Percentiles rank a stretch among this genome's conserved stretches.
Evolutionary conservation across 2,888 invertebrate genomes (phyloP).

Genomic region (Sussaba pulchella): DNA sequence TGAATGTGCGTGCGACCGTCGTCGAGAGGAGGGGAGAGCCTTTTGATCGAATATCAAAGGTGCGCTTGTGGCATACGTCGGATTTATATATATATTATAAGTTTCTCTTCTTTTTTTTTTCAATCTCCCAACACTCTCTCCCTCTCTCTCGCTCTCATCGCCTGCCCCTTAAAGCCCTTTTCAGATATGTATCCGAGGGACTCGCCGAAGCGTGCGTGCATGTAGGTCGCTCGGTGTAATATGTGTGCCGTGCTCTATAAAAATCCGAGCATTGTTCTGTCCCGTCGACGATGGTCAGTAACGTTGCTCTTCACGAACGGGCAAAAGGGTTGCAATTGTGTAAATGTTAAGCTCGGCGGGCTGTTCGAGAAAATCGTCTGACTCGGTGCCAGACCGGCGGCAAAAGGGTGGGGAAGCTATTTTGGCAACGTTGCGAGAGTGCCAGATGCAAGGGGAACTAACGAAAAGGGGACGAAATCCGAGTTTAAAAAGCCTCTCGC

Average conservation of each 20-base stretch:
- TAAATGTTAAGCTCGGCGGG: slow-evolving; percentile 40
- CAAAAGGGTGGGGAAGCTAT: background rate
- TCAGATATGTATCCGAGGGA: slow-evolving; percentile 1
- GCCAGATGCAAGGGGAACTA: slow-evolving; percentile 15
- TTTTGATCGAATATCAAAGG: slow-evolving; percentile 58
- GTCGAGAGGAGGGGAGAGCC: slow-evolving; percentile 37
- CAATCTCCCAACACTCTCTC: slow-evolving; percentile 1
- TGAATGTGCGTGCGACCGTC: slow-evolving; percentile 50
- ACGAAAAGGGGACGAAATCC: slow-evolving; percentile 42
- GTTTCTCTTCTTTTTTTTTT: no score
- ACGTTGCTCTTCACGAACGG: slow-evolving; percentile 66
- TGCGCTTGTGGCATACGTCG: slow-evolving; percentile 24
- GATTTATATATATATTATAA: no score
- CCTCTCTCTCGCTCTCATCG: background rate
- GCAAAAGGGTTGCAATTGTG: slow-evolving; percentile 72
- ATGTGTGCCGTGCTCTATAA: slow-evolving; percentile 66
- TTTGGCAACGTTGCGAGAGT: slow-evolving; percentile 42
- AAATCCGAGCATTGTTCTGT: slow-evolving; percentile 69
- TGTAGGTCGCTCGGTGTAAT: slow-evolving; percentile 60
- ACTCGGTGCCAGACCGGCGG: slow-evolving; percentile 6
- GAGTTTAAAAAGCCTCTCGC: background rate
- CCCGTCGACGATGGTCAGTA: slow-evolving; percentile 65
- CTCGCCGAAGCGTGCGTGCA: slow-evolving; percentile 44
- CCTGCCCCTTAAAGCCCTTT: slow-evolving; percentile 2
- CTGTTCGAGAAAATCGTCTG: slow-evolving; percentile 15